Conservation (phyloP, 2,113 vertebrate genomes). For the Pavo muticus region DNA sequence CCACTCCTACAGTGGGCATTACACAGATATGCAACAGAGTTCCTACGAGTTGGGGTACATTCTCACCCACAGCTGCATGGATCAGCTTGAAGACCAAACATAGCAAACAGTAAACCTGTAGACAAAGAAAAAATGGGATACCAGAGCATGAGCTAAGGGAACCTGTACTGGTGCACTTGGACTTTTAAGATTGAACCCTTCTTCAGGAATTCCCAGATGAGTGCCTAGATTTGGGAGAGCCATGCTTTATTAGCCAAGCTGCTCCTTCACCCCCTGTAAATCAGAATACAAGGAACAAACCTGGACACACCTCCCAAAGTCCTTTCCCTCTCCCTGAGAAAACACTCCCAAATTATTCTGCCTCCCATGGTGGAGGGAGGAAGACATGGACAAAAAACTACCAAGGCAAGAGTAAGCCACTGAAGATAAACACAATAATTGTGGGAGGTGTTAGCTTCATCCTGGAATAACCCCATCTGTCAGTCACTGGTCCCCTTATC, state of each 20-base stretch:
- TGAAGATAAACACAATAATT: not conserved
- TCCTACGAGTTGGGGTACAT: not conserved
- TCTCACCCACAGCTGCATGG: not conserved
- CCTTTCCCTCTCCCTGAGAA: too few relatives aligned
- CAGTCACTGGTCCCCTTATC: not conserved
- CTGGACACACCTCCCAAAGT: not conserved
- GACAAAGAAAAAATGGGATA: not conserved
- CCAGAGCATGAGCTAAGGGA: not conserved
- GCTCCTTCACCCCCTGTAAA: not conserved
- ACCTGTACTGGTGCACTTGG: not conserved
- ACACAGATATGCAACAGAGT: accelerated
- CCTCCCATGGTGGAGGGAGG: not conserved
- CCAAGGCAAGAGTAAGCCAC: not conserved
- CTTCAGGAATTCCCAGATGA: not conserved
- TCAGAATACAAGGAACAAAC: not conserved
- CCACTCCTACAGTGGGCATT: not conserved
- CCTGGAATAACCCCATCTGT: not conserved
- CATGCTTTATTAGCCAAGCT: not conserved
- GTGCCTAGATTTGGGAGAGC: not conserved
- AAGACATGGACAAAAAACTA: not conserved
- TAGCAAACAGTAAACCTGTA: not conserved
- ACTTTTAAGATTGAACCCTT: not conserved
- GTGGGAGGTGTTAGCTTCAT: not conserved
- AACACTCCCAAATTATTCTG: too few relatives aligned
- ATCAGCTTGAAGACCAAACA: not conserved